Conservation (phyloP, 2,113 vertebrate genomes). For the Mormyrus iriodes region DNA sequence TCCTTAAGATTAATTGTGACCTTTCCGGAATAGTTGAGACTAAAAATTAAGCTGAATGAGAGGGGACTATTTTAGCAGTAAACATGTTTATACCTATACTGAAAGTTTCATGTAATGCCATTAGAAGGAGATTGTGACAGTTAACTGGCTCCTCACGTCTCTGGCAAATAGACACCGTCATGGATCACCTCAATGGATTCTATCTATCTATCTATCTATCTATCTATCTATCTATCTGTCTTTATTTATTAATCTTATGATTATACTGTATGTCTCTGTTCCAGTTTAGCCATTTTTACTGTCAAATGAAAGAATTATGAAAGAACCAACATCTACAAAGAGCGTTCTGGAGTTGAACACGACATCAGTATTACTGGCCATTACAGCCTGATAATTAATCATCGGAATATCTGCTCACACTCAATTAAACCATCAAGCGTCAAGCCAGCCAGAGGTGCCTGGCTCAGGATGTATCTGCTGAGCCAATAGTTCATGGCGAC, state of each 20-base stretch:
- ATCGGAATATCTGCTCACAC: slow-evolving; percentile 9
- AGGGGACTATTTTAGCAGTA: neutral
- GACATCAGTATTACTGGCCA: neutral
- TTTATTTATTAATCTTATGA: neutral
- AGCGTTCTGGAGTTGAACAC: neutral
- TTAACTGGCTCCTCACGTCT: neutral
- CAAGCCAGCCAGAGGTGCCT: neutral
- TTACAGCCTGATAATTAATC: neutral
- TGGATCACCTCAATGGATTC: neutral
- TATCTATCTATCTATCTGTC: neutral
- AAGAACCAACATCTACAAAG: neutral
- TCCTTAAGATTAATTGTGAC: neutral
- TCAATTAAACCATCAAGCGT: neutral
- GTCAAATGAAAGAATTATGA: neutral
- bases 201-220: neutral
- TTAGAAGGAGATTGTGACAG: neutral
- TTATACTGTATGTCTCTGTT: neutral
- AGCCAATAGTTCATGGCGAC: slow-evolving; percentile 7
- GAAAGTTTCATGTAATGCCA: neutral
- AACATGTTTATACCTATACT: neutral
- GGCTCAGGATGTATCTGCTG: neutral
- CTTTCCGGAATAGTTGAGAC: neutral
- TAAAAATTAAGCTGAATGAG: neutral
- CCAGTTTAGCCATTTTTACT: neutral
- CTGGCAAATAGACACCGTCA: neutral